Evolutionary conservation across 2,113 vertebrate genomes (phyloP), one percentile per base, ranked within the genome.

Genomic region (Syngnathus scovelli): DNA sequence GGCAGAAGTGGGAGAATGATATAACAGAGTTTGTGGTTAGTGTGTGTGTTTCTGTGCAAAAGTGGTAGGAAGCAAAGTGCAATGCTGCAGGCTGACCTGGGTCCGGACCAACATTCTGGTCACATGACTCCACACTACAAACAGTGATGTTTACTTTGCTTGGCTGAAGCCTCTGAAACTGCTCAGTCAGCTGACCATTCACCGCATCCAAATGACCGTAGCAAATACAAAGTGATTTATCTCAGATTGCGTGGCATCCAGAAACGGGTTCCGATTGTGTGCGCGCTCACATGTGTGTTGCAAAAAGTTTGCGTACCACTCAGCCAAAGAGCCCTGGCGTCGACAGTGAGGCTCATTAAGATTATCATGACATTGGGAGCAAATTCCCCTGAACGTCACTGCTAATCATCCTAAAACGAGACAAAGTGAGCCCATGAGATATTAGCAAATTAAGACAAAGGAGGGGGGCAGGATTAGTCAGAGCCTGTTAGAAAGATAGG

Each of bases 11-110:
- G 61, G 69, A 71, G 75, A 74, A 76, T 82, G 78, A 83, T 70
- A 68, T 79, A 82, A 85, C 65, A 68, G 69, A 73, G 67, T 80
- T 69, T 69, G 64, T 43, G 46, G 71, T 39, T 33, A 33, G 51
- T 67, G 62, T 68, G 71, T 61, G 23, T 18, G 58, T 48, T 71
- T 41, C 44, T 64, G 8, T 18, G 81, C 67, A 66, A 74, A 55
- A 62, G 67, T 69, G 86, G 74, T 77, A 80, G 64, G 39, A 76
- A 79, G 79, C 85, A 83, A 88, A 83, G 66, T 72, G 77, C 56
- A 49, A 69, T 66, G 75, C 81, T 67, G 82, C 78, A 76, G 66
- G 78, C 77, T 82, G 69, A 77, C 70, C 58, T 77, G 61, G 72
- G 60, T 67, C 68, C 71, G 79, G 72, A 75, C 71, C 65, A 69